These are phyloP conservation scores for Moxostoma hubbsi DNA, from an alignment of 2,797 vertebrate species.

Conservation along the genomic window DNA sequence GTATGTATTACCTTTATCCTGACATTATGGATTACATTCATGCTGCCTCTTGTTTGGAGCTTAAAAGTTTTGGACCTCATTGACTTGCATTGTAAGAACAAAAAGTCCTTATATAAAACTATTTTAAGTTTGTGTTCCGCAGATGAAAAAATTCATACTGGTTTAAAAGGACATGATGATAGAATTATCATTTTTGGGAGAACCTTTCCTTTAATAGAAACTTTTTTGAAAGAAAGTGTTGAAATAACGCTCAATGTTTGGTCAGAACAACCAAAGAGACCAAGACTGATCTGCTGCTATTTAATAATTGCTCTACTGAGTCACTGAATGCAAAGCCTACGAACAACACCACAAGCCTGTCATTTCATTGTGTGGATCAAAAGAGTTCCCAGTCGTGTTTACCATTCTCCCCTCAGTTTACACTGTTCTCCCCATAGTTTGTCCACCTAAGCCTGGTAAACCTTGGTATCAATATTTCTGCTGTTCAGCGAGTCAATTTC, in stretches of 20 bases:
- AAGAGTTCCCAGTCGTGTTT: not conserved
- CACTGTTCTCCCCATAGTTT: not conserved
- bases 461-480: constrained; percentile 17
- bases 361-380: not conserved
- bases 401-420: constrained; percentile 6
- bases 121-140: too few relatives aligned
- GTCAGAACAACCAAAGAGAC: not conserved
- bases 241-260: not conserved
- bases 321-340: not conserved
- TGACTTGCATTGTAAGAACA: too few relatives aligned
- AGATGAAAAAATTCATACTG: not conserved
- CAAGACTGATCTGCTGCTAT: not conserved
- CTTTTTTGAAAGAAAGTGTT: not conserved
- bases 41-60: too few relatives aligned
- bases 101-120: too few relatives aligned
- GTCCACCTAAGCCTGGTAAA: constrained; percentile 10
- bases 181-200: not conserved
- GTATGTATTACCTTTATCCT: too few relatives aligned
- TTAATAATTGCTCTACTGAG: not conserved
- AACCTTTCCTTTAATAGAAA: not conserved
- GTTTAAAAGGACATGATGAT: not conserved
- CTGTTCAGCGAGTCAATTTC: not conserved
- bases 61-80: too few relatives aligned
- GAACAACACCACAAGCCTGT: not conserved
- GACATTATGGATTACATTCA: too few relatives aligned